These are phyloP conservation scores for Penaeus japonicus DNA, from an alignment of 1,140 invertebrate species.

Conservation along the genomic window DNA sequence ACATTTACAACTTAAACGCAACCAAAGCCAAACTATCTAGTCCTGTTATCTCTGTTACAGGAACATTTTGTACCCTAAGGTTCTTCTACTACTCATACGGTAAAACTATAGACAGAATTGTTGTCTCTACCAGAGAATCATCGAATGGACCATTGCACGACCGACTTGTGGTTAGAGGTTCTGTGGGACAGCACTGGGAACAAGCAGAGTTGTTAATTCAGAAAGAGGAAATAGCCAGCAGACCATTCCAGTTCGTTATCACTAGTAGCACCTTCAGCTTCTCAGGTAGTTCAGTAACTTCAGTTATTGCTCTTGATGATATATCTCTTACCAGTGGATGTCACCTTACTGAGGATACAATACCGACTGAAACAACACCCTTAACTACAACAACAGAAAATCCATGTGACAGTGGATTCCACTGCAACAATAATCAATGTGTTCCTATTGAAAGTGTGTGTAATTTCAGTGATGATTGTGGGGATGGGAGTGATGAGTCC, in stretches of 20 bases:
- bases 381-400: not conserved
- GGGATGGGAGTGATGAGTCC: not conserved
- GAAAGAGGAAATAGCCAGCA: not conserved
- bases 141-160: not conserved
- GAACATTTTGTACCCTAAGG: not conserved
- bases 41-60: not conserved
- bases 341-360: not conserved
- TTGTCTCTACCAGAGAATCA: not conserved
- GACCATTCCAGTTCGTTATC: not conserved
- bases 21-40: not conserved
- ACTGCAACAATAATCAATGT: not conserved
- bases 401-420: not conserved
- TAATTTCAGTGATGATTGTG: conserved; percentile 1
- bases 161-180: not conserved
- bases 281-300: not conserved
- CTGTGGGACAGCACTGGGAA: not conserved
- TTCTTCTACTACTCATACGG: not conserved
- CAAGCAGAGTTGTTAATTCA: not conserved
- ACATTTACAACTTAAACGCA: not conserved
- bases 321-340: not conserved
- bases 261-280: not conserved
- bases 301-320: not conserved
- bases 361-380: not conserved
- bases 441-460: not conserved
- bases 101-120: not conserved